These are phyloP conservation scores for Arbacia lixula DNA, from an alignment of 53 echinoderm and acorn worm species.

Conservation along the genomic window DNA sequence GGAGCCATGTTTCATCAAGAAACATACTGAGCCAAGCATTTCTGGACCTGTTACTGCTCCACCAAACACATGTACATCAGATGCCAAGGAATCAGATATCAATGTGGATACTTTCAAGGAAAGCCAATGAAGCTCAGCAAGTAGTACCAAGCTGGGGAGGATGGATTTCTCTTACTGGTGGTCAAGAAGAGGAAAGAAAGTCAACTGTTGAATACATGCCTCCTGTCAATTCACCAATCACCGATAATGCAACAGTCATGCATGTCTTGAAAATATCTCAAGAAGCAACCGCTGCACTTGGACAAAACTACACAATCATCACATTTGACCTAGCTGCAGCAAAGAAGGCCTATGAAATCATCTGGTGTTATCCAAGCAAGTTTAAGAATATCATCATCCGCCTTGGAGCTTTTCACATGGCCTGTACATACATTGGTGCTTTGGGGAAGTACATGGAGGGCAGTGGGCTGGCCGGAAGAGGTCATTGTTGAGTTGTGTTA, in stretches of 20 bases:
- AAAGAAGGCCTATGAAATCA: constrained; percentile 62
- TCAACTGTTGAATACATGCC: constrained; percentile 66
- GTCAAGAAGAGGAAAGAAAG: constrained; percentile 33
- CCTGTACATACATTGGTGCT: constrained; percentile 61
- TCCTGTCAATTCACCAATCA: constrained; percentile 62
- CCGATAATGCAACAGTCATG: constrained; percentile 34
- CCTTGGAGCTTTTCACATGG: constrained; percentile 61
- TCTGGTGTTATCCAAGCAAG: constrained; percentile 14
- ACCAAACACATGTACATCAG: constrained; percentile 1
- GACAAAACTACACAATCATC: constrained; percentile 62
- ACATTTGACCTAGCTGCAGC: constrained; percentile 71
- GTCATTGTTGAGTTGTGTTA: constrained; percentile 39
- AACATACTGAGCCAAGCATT: constrained; percentile 43
- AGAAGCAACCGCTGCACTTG: constrained; percentile 56
- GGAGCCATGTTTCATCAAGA: constrained; percentile 63
- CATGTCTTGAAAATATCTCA: constrained; percentile 65
- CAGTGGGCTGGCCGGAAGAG: constrained; percentile 59
- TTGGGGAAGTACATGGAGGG: constrained; percentile 48
- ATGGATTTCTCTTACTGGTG: constrained; percentile 63
- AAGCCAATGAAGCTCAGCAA: constrained; percentile 23
- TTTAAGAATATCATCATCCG: constrained; percentile 56
- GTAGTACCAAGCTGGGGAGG: constrained; percentile 67
- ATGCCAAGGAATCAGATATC: constrained; percentile 54
- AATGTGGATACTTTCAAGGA: constrained; percentile 51
- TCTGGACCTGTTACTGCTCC: constrained; percentile 35